phyloP scores from a whole-genome alignment of 30 jellyfish, hydroid and myxozoan genomes.

The Catostylus mosaicus region DNA sequence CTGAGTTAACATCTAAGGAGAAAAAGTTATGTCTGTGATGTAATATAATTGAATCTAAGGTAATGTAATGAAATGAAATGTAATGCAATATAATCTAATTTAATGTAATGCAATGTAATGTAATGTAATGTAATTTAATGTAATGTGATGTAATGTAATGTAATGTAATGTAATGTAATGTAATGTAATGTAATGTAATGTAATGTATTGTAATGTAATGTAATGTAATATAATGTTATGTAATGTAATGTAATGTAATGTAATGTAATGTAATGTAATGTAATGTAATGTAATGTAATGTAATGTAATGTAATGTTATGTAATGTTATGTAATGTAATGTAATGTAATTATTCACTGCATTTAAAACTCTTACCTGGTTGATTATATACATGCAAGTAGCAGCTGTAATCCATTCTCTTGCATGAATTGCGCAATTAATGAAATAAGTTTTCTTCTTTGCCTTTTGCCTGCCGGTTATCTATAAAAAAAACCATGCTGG shows the following conservation, averaged over 20 bases:
- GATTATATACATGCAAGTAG: slow-evolving; percentile 78
- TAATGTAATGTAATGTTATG: background rate
- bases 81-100: too few relatives aligned
- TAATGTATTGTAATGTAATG: too few relatives aligned
- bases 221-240: too few relatives aligned
- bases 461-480: slow-evolving; percentile 46
- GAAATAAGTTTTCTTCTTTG: slow-evolving; percentile 57
- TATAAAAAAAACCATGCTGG: background rate
- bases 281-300: background rate
- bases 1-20: slow-evolving; percentile 55
- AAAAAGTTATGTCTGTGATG: too few relatives aligned
- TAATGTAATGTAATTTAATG: too few relatives aligned
- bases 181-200: slow-evolving; percentile 5
- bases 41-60: background rate
- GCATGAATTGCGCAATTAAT: slow-evolving; percentile 90
- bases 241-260: too few relatives aligned
- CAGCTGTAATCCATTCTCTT: slow-evolving; percentile 93
- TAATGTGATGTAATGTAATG: too few relatives aligned
- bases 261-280: too few relatives aligned
- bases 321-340: background rate
- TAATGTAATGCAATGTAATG: too few relatives aligned
- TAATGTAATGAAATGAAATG: background rate
- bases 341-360: too few relatives aligned
- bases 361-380: slow-evolving; percentile 77
- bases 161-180: slow-evolving; percentile 2